Conservation (phyloP, 2,888 invertebrate species). For the Chrysotoxum bicinctum region DNA sequence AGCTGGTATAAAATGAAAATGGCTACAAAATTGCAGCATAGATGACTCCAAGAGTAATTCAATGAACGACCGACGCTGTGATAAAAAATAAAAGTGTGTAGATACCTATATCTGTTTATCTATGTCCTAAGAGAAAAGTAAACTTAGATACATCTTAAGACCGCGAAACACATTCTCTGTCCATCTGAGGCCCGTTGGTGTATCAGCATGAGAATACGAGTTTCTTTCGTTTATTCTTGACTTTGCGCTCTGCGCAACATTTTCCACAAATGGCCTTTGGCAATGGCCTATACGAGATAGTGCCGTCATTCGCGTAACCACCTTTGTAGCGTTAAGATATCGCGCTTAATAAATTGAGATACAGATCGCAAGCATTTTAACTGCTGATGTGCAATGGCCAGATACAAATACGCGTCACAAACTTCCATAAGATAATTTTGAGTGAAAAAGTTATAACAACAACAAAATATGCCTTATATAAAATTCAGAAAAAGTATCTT, state of each 20-base stretch:
- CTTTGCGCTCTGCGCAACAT: conserved; percentile 41
- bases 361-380: conserved; percentile 10
- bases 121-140: neutral
- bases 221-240: conserved; percentile 64
- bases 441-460: conserved; percentile 30
- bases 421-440: conserved; percentile 9
- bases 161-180: conserved; percentile 3
- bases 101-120: neutral
- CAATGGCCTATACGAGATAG: conserved; percentile 59
- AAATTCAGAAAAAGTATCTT: conserved; percentile 34
- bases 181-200: conserved; percentile 12
- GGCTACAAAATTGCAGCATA: conserved; percentile 13
- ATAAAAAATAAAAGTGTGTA: too few species aligned
- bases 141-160: neutral
- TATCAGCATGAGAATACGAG: conserved; percentile 30
- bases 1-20: neutral
- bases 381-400: conserved; percentile 41
- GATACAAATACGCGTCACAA: conserved; percentile 43
- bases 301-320: conserved; percentile 62
- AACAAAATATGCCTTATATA: neutral
- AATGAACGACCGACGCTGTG: neutral
- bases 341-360: conserved; percentile 19
- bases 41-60: neutral
- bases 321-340: conserved; percentile 65
- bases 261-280: conserved; percentile 49